phyloP scores from a whole-genome alignment of 1,140 invertebrate species.

The Eumeta japonica region DNA sequence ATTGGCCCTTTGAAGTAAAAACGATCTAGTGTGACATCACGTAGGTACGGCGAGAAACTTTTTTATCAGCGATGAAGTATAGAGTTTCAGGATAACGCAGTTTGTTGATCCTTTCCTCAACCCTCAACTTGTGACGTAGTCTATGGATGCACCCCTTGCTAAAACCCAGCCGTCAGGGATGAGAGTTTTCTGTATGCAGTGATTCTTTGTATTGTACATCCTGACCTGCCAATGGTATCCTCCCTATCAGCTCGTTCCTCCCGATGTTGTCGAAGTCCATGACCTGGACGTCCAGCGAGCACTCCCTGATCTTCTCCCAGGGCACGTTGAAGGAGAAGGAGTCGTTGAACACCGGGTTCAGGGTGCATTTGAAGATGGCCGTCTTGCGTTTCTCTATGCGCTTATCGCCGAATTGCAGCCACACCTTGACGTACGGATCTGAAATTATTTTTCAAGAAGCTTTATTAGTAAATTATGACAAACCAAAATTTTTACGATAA shows the following conservation, averaged over 20 bases:
- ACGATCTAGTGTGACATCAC: too few species aligned
- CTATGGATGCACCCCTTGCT: too few species aligned
- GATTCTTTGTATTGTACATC: not conserved
- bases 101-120: too few species aligned
- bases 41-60: too few species aligned
- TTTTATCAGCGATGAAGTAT: too few species aligned
- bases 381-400: slow-evolving; percentile 94
- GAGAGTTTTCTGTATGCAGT: not conserved
- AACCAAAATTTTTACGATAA: not conserved
- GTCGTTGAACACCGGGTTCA: slow-evolving; percentile 92
- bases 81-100: too few species aligned
- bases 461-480: not conserved
- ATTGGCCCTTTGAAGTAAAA: too few species aligned
- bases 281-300: slow-evolving; percentile 87
- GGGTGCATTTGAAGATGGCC: slow-evolving; percentile 90
- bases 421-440: slow-evolving; percentile 97
- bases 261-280: slow-evolving; percentile 96
- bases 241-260: slow-evolving; percentile 87
- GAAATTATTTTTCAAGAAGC: too few species aligned
- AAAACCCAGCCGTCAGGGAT: too few species aligned
- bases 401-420: slow-evolving; percentile 93
- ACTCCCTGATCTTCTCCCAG: slow-evolving; percentile 92
- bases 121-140: too few species aligned
- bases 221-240: slow-evolving; percentile 82
- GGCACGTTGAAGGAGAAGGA: slow-evolving; percentile 90